Percentiles rank a stretch among this genome's conserved stretches.
Evolutionary conservation across 2,888 invertebrate genomes (phyloP).

Genomic region (Listrodromus nycthemerus): DNA sequence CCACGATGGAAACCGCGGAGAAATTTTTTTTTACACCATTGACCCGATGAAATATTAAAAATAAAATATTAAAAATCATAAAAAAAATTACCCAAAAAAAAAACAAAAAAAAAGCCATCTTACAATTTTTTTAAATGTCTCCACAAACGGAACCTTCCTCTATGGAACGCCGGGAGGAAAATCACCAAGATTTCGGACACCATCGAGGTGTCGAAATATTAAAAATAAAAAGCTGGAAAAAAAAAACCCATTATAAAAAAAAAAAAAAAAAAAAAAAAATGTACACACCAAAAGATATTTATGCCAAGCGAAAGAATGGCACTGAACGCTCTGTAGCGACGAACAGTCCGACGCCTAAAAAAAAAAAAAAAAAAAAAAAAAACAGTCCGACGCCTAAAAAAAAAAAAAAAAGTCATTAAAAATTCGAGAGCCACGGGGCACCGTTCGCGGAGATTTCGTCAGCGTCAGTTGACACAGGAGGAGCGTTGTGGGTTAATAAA

Average conservation of each 20-base stretch:
- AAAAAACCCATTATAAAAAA: not conserved
- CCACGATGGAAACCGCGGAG: not conserved
- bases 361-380: too few species aligned
- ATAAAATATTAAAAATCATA: too few species aligned
- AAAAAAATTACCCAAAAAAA: too few species aligned
- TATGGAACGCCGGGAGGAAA: too few species aligned
- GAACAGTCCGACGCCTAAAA: too few species aligned
- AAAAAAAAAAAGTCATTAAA: constrained; percentile 63
- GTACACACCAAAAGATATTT: not conserved
- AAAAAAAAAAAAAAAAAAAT: not conserved
- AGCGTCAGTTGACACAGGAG: constrained; percentile 11
- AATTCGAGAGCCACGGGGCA: constrained; percentile 55
- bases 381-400: too few species aligned
- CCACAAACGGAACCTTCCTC: too few species aligned
- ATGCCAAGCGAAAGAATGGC: constrained; percentile 11
- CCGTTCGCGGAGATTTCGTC: constrained; percentile 33
- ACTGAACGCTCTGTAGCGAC: constrained; percentile 23
- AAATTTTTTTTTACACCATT: too few species aligned
- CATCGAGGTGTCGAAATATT: not conserved
- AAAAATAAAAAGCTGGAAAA: not conserved
- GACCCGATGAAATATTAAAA: too few species aligned
- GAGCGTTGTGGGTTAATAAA: constrained; percentile 50
- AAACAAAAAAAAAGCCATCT: too few species aligned
- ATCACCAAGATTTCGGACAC: not conserved
- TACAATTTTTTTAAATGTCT: too few species aligned